Percentiles rank a stretch among this genome's conserved stretches.
These are phyloP conservation scores for Nicator chloris DNA, from an alignment of 2,113 vertebrate genomes.

Conservation along the genomic window DNA sequence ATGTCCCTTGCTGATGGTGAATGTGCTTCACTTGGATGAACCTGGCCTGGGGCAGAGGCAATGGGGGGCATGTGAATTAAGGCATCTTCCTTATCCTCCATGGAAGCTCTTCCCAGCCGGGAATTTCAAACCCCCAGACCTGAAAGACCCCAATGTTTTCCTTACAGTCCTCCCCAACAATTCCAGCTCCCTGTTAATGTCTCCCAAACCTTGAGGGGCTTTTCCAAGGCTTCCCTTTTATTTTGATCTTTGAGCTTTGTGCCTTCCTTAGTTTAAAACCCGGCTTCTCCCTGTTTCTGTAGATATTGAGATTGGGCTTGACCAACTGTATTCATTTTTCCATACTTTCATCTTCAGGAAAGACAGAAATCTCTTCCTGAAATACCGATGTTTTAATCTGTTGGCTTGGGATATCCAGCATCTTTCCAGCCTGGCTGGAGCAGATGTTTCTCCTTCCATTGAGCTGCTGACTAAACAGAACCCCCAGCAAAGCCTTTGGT, in stretches of 20 bases:
- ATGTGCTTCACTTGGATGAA: neutral
- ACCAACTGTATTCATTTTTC: neutral
- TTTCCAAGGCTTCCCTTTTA: neutral
- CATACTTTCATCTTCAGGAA: neutral
- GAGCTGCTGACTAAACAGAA: neutral
- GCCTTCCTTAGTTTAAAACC: constrained; percentile 34
- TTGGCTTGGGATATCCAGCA: neutral
- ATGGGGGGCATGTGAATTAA: fast-evolving
- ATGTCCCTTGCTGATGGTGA: neutral
- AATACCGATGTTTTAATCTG: neutral
- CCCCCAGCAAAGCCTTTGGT: neutral
- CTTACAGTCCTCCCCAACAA: neutral
- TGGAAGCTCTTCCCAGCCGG: neutral
- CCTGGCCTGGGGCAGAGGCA: neutral
- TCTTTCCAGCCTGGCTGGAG: neutral
- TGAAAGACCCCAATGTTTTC: fast-evolving
- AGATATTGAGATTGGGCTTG: neutral
- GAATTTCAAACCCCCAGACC: neutral
- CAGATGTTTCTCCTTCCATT: neutral
- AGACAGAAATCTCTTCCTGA: neutral
- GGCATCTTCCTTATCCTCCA: neutral
- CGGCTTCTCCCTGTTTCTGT: neutral
- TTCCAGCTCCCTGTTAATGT: neutral
- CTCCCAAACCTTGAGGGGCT: neutral
- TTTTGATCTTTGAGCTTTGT: constrained; percentile 51